Evolutionary conservation across 1,140 invertebrate genomes (phyloP), one percentile per base, ranked within the genome.

Genomic region (Penaeus indicus): DNA sequence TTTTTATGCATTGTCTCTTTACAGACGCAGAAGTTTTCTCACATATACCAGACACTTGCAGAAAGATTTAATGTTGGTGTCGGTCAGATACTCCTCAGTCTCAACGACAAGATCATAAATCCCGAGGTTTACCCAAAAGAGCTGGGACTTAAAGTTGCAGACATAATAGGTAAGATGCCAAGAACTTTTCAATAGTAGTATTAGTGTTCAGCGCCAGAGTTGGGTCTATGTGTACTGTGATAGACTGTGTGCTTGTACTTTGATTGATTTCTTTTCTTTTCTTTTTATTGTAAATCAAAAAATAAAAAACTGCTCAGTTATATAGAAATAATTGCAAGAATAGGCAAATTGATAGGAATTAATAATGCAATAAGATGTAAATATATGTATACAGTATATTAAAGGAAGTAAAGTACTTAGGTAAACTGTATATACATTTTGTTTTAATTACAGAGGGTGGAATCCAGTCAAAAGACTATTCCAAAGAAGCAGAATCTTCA

Each of bases 361-460:
- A 54, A 16, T 5, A 54, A 54, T 54, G 16, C 16, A 54, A 22
- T 42, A 11, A 32, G 27, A 25, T 42, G 25, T 25, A 32, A 42
- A 38, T 79, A 79, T 79, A 79, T 79, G 25, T 79, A 79, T 38
- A 79, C 54, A 54, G 54, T 54, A 13, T 54, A 54, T 54, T 16
- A 54, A 16, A 16, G 54, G 54, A 54, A 54, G 47, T 78, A 19
- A 27, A 19, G 13, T n/a, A 69, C 22, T 84, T 22, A 38, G 2
- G 3, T 75, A n/a, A 84, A 21, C 16, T 72, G 32, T 7, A 22
- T 10, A 81, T 8, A n/a, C 42, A 13, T 3, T 25, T 0, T 80
- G 8, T 80, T 22, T n/a, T 72, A 19, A 22, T 80, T 62, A 22
- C 61, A 89, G 82, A 84, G 82, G 63, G 88, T 42, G 87, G 87